phyloP scores from a whole-genome alignment of 2,888 invertebrate genomes.

The Tiliacea citrago region DNA sequence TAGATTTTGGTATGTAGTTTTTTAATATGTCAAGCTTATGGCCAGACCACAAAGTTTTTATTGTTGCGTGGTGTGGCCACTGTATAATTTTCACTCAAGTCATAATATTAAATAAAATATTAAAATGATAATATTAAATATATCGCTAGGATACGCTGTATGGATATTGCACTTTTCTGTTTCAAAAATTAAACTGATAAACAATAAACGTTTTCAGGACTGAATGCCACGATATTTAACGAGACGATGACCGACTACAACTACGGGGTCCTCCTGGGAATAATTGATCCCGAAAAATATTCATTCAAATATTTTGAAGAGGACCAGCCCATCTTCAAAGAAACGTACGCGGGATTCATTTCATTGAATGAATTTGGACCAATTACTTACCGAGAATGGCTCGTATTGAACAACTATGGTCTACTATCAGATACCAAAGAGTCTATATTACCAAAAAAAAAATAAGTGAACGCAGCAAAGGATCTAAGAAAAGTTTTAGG shows the following conservation, averaged over 20 bases:
- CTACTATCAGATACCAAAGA: constrained; percentile 77
- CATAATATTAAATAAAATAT: constrained; percentile 36
- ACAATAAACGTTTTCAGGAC: constrained; percentile 64
- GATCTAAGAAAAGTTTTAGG: constrained; percentile 74
- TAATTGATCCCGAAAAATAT: constrained; percentile 82
- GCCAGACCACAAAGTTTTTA: background rate
- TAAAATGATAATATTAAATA: constrained; percentile 41
- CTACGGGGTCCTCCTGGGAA: constrained; percentile 75
- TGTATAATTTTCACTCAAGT: constrained; percentile 46
- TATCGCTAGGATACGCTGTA: background rate
- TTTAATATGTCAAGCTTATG: background rate
- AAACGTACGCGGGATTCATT: constrained; percentile 72
- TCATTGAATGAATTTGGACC: constrained; percentile 68
- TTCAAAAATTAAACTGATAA: constrained; percentile 20
- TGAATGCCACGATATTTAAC: constrained; percentile 61
- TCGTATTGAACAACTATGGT: constrained; percentile 80
- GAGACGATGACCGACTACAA: constrained; percentile 71
- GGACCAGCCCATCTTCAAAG: constrained; percentile 77
- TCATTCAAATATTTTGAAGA: constrained; percentile 73
- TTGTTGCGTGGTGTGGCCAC: background rate
- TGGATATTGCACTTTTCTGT: background rate
- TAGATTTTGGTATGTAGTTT: constrained; percentile 25
- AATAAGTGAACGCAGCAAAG: constrained; percentile 72
- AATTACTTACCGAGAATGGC: constrained; percentile 80
- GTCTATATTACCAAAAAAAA: constrained; percentile 74